Evolutionary conservation across 2,797 vertebrate genomes (phyloP).

Genomic region (Parauchenoglanis punctatus): DNA sequence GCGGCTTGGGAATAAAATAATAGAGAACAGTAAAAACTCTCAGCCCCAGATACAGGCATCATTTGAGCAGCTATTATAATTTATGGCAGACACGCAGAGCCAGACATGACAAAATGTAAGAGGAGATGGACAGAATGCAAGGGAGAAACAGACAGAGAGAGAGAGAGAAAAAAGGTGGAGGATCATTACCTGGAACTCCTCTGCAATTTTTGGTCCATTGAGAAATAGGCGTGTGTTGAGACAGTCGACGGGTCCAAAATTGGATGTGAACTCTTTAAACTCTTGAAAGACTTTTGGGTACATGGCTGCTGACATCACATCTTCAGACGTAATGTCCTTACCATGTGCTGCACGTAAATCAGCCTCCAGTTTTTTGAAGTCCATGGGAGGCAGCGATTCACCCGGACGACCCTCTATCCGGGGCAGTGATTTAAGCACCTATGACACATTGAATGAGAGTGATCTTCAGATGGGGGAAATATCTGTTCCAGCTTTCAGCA

Average conservation of each 20-base stretch:
- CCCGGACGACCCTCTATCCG: conserved; percentile 89
- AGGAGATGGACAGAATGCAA: background rate
- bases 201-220: conserved; percentile 89
- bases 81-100: conserved; percentile 27
- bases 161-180: conserved; percentile 18
- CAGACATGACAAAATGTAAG: conserved; percentile 31
- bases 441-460: conserved; percentile 1
- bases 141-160: background rate
- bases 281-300: conserved; percentile 92
- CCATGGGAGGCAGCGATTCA: conserved; percentile 82
- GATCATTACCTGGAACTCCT: conserved; percentile 87
- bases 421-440: conserved; percentile 88
- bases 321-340: conserved; percentile 85
- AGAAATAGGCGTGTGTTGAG: conserved; percentile 92
- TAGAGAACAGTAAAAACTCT: conserved; percentile 1
- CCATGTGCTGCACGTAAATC: conserved; percentile 74
- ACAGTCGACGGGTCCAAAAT: conserved; percentile 89
- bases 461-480: background rate
- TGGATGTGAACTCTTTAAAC: conserved; percentile 84
- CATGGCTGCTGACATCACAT: conserved; percentile 91
- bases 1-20: conserved; percentile 16
- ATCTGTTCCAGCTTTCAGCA: background rate
- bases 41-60: conserved; percentile 39
- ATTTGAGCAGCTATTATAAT: conserved; percentile 34
- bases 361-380: conserved; percentile 80